Base-by-base conservation (phyloP, 2,888 invertebrate genomes). In the Lathronympha strigana region DNA sequence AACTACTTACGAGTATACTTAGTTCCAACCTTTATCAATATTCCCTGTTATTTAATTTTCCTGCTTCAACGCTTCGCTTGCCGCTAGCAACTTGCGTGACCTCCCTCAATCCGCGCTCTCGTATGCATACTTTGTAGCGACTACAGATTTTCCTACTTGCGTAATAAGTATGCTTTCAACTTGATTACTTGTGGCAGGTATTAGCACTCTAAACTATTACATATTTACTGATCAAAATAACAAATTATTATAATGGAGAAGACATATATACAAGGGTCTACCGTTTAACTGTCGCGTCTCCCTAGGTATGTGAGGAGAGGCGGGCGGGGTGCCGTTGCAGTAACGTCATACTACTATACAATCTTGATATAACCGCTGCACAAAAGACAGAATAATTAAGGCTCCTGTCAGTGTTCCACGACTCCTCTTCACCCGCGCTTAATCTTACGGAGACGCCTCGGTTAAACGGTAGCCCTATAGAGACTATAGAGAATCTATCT, bases 101-200 rank as follows among this genome's bases (percentile, higher is more conserved):
- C 21, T 54, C 47, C 25, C 38, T 15, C 60, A 28, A 53, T 53
- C 50, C 58, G 53, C 51, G n/a, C 19, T 58, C 58, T 60, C 21
- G 33, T 50, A 45, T 36, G 33, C 51, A 51, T 45, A 60, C 19
- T 53, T 49, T 49, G 54, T 33, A 23, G 33, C 23, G 15, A 19
- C 15, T n/a, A 33, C 38, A 28, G 50, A 57, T 51, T 58, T 33
- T 36, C 28, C 47, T 47, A 28, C 43, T 19, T 38, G 47, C 45
- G 54, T 66, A 49, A 49, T 58, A n/a, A n/a, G n/a, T n/a, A 61
- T 66, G 66, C 66, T 66, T 66, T 66, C 31, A 66, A 61, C 53
- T 54, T 54, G 61, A 66, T 66, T 66, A 60, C 54, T 40, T 49
- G 53, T 53, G 31, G 9, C 40, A 33, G 43, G 19, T 49, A 23